These are phyloP conservation scores for Tachysurus vachellii DNA, from an alignment of 2,113 vertebrate species.

Conservation along the genomic window DNA sequence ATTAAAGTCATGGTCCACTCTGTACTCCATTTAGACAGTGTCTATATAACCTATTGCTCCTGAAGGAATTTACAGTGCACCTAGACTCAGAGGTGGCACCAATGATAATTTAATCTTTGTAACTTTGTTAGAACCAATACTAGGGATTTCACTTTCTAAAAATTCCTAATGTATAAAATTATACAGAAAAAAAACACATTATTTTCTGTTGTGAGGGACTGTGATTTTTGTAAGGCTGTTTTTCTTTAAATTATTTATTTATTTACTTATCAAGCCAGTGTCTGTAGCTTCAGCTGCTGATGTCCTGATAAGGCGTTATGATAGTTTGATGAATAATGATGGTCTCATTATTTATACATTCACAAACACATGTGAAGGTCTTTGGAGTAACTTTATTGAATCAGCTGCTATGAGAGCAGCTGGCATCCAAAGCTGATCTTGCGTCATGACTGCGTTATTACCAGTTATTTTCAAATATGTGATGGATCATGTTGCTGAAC, in stretches of 20 bases:
- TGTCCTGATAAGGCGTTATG: not conserved
- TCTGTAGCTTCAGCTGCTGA: not conserved
- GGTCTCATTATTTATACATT: constrained; percentile 17
- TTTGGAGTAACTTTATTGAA: constrained; percentile 33
- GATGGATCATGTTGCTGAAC: constrained; percentile 20
- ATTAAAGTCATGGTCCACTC: constrained; percentile 22
- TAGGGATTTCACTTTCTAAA: not conserved
- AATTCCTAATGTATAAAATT: not conserved
- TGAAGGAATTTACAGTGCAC: not conserved
- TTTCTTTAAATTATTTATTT: not conserved
- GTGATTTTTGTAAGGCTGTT: not conserved
- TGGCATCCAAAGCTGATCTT: constrained; percentile 40
- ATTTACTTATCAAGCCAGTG: not conserved
- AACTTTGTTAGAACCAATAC: constrained; percentile 5
- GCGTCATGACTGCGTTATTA: constrained; percentile 36
- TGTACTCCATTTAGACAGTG: not conserved
- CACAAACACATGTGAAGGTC: constrained; percentile 18
- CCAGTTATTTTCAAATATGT: constrained; percentile 24
- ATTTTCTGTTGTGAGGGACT: not conserved
- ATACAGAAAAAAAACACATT: not conserved
- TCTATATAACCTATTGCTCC: not conserved
- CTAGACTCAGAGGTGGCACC: not conserved
- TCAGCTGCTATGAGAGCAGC: constrained; percentile 28
- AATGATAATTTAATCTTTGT: not conserved
- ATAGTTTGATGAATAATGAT: constrained; percentile 1